These are phyloP conservation scores for Chironomus riparius DNA, from an alignment of 2,888 invertebrate genomes.

Conservation along the genomic window DNA sequence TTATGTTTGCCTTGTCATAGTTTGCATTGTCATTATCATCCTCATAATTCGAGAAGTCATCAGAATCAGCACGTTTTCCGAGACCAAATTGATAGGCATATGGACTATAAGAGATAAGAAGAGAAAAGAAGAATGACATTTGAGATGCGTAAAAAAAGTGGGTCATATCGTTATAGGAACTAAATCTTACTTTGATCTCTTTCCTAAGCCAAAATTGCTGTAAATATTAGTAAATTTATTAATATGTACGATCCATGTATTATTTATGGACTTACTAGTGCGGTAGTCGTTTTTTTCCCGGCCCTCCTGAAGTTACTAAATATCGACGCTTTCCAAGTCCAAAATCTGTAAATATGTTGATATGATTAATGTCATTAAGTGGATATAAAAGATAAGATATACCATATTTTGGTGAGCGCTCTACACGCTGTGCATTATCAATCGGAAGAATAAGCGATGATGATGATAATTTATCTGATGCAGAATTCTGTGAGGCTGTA, in stretches of 20 bases:
- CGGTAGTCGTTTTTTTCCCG: conserved; percentile 41
- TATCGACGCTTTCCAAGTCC: conserved; percentile 18
- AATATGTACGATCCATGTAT: not conserved
- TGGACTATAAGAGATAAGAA: conserved; percentile 31
- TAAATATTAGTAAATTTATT: not conserved
- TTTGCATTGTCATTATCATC: conserved; percentile 9
- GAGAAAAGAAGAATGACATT: not conserved
- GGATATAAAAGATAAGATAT: not conserved
- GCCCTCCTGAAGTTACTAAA: conserved; percentile 35
- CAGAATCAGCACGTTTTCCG: conserved; percentile 35
- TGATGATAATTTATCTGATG: not conserved
- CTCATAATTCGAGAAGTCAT: conserved; percentile 33
- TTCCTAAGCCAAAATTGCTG: conserved; percentile 40
- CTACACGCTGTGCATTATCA: conserved; percentile 15
- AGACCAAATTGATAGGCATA: conserved; percentile 39
- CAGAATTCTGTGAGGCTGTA: not conserved
- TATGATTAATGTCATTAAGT: not conserved
- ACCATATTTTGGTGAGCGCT: conserved; percentile 23
- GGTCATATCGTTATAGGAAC: not conserved
- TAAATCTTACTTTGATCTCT: conserved; percentile 33
- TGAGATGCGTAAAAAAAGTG: not conserved
- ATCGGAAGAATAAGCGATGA: not conserved
- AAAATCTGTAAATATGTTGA: conserved; percentile 7
- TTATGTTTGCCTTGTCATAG: conserved; percentile 13
- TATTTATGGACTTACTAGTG: conserved; percentile 33